phyloP scores from a whole-genome alignment of 37 sponge, comb jelly and placozoan species.

The Cliona cf. orientalis region DNA sequence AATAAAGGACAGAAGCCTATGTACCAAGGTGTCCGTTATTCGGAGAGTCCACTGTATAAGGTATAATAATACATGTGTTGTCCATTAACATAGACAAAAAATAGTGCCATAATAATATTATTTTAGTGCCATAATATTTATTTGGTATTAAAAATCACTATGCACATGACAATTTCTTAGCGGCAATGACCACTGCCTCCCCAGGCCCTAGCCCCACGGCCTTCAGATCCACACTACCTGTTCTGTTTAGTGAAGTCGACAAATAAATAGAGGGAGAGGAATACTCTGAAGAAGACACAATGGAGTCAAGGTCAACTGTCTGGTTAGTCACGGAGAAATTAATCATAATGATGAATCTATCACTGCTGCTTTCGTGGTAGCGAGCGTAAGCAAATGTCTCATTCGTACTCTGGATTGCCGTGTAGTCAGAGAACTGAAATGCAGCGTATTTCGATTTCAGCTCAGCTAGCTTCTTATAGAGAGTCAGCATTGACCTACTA shows the following conservation, averaged over 20 bases:
- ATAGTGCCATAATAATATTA: too few species aligned
- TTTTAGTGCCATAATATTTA: too few species aligned
- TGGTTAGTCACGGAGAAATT: constrained; percentile 47
- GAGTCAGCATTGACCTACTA: constrained; percentile 44
- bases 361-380: constrained; percentile 12
- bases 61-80: too few species aligned
- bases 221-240: constrained; percentile 8
- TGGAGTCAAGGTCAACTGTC: constrained; percentile 8
- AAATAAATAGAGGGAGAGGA: constrained; percentile 1
- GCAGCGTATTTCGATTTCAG: constrained; percentile 36
- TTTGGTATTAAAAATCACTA: too few species aligned
- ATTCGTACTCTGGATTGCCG: constrained; percentile 12
- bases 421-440: constrained; percentile 35
- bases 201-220: constrained; percentile 19
- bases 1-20: too few species aligned
- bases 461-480: constrained; percentile 57
- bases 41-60: too few species aligned
- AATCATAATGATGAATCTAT: constrained; percentile 51
- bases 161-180: too few species aligned
- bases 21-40: too few species aligned
- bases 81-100: too few species aligned
- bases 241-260: constrained; percentile 5
- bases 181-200: constrained; percentile 54
- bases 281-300: background rate
- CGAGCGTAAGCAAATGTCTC: constrained; percentile 63